phyloP scores from a whole-genome alignment of 53 echinoderm and acorn worm species.

The Echinometra lucunter region DNA sequence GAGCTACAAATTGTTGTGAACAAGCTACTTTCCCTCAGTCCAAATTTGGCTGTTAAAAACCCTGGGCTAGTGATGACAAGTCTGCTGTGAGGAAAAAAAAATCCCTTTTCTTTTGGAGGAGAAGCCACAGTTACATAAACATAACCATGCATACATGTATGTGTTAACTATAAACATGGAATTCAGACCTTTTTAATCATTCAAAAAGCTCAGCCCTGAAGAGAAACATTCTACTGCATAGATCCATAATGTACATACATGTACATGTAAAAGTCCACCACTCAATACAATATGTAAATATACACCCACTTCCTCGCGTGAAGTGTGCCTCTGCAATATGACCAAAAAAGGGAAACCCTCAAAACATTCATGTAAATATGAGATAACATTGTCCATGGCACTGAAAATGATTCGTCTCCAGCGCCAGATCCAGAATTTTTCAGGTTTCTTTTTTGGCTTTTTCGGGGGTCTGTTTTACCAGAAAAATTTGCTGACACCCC shows the following conservation, averaged over 20 bases:
- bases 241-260: background rate
- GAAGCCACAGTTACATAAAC: background rate
- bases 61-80: no score
- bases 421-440: no score
- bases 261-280: background rate
- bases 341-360: background rate
- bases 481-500: no score
- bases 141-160: no score
- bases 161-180: constrained; percentile 9
- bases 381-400: background rate
- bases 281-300: background rate
- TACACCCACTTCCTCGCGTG: background rate
- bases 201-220: background rate
- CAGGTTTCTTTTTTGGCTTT: no score
- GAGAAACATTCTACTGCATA: background rate
- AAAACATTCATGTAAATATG: background rate
- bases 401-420: background rate
- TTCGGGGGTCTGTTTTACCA: no score
- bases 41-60: no score
- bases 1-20: no score
- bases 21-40: no score
- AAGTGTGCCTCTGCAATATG: background rate
- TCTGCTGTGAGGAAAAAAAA: background rate
- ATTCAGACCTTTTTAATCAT: background rate
- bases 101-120: background rate